phyloP scores from a whole-genome alignment of 2,888 invertebrate species.

The Elaeidobius kamerunicus region DNA sequence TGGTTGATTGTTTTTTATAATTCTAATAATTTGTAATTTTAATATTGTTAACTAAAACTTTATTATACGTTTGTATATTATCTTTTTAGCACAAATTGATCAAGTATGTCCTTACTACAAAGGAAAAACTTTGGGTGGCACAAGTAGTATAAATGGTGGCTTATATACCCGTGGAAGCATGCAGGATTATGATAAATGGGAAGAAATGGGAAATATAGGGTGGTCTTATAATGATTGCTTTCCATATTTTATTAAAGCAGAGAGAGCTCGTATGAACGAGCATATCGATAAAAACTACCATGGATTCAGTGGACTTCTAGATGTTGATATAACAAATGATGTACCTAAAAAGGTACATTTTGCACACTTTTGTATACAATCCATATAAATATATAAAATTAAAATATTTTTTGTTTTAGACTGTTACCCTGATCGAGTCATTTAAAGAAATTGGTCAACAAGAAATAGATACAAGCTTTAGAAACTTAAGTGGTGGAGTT shows the following conservation, averaged over 20 bases:
- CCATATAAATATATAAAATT: too few species aligned
- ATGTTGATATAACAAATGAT: background rate
- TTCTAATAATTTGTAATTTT: too few species aligned
- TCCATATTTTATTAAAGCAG: constrained; percentile 41
- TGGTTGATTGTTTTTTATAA: too few species aligned
- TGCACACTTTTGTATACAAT: background rate
- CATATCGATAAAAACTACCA: constrained; percentile 7
- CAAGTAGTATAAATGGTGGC: constrained; percentile 1
- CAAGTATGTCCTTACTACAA: constrained; percentile 6
- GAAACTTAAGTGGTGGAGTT: constrained; percentile 18
- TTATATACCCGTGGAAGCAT: constrained; percentile 2
- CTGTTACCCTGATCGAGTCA: constrained; percentile 39
- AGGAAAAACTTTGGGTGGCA: constrained; percentile 12
- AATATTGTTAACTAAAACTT: too few species aligned
- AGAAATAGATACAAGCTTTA: constrained; percentile 14
- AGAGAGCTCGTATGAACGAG: constrained; percentile 4
- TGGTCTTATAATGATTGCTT: too few species aligned
- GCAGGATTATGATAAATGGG: constrained; percentile 12
- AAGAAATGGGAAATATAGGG: constrained; percentile 8
- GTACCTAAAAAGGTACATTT: background rate
- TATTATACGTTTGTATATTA: too few species aligned
- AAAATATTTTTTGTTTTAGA: too few species aligned
- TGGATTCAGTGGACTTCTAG: constrained; percentile 8
- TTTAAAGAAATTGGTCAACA: constrained; percentile 48
- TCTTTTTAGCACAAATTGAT: too few species aligned